Conservation (phyloP, 2,888 invertebrate genomes). For the Cosmorhoe ocellata region DNA sequence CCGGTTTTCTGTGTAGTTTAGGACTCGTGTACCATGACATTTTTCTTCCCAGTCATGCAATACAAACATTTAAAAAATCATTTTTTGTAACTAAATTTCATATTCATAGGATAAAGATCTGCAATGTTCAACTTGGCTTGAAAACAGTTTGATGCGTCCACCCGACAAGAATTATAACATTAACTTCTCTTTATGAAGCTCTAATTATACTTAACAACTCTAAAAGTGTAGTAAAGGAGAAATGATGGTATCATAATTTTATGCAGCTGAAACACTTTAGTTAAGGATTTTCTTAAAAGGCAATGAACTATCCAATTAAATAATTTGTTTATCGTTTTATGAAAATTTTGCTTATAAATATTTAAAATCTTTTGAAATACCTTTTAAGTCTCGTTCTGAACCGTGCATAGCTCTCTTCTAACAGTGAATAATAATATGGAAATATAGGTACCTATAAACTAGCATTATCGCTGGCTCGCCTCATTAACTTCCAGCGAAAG, state of each 20-base stretch:
- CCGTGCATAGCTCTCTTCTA: conserved; percentile 8
- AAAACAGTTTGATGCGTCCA: conserved; percentile 11
- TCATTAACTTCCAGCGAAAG: conserved; percentile 69
- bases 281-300: neutral
- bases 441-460: conserved; percentile 23
- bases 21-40: no score
- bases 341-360: neutral
- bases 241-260: conserved; percentile 40
- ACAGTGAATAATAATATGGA: conserved; percentile 19
- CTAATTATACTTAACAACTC: conserved; percentile 40
- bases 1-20: no score
- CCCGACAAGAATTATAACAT: conserved; percentile 8
- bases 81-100: no score
- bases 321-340: neutral
- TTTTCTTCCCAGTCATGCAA: no score
- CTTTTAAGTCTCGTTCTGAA: neutral
- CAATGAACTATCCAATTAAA: neutral
- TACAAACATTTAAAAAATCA: no score
- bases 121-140: conserved; percentile 8
- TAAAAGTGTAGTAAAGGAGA: conserved; percentile 39
- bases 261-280: conserved; percentile 26
- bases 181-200: conserved; percentile 37
- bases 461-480: conserved; percentile 62
- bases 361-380: neutral
- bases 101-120: no score